Conservation (phyloP, 2,113 vertebrate species). For the Cygnus buccinator region DNA sequence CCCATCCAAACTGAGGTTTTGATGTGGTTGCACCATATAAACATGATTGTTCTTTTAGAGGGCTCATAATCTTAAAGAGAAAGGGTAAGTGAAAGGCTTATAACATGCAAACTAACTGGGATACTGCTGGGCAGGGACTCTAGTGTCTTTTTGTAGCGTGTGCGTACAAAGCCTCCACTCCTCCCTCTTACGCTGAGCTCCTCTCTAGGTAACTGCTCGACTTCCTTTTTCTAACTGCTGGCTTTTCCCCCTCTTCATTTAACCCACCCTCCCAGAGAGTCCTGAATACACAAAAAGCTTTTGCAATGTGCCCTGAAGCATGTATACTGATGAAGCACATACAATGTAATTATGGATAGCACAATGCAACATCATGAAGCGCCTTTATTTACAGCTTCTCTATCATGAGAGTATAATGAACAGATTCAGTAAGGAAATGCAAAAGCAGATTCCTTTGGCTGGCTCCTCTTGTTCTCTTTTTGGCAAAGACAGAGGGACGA, state of each 20-base stretch:
- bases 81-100: background rate
- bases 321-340: constrained; percentile 51
- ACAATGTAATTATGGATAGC: constrained; percentile 55
- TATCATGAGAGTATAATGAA: constrained; percentile 64
- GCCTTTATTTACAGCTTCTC: constrained; percentile 62
- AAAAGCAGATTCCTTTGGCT: constrained; percentile 68
- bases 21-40: background rate
- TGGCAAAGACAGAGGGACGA: constrained; percentile 51
- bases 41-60: background rate
- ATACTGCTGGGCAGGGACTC: background rate
- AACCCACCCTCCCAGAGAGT: background rate
- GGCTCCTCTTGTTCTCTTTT: constrained; percentile 62
- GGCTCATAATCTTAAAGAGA: background rate
- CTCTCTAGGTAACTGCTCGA: background rate
- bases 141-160: background rate
- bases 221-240: constrained; percentile 20
- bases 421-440: constrained; percentile 66
- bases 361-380: constrained; percentile 61
- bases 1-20: background rate
- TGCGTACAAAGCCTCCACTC: background rate
- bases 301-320: constrained; percentile 45
- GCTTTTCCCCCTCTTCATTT: background rate
- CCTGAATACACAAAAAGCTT: constrained; percentile 15
- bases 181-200: background rate
- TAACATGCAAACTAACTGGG: background rate